Conservation (phyloP, 2,888 invertebrate genomes). For the Limulus polyphemus region DNA sequence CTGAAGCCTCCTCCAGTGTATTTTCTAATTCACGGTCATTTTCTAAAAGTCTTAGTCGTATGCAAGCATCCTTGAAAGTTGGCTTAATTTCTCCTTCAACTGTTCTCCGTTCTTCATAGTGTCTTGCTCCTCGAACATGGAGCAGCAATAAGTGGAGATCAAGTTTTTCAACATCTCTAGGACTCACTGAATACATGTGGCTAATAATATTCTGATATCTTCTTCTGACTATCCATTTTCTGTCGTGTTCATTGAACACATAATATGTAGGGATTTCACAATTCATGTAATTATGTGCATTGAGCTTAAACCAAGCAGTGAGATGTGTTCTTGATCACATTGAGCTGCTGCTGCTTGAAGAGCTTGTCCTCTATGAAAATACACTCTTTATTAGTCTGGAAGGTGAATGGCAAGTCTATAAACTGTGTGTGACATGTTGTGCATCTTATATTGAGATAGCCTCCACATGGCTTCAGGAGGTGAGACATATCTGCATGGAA, state of each 20-base stretch:
- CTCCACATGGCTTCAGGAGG: constrained; percentile 11
- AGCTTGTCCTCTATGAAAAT: constrained; percentile 8
- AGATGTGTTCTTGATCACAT: background rate
- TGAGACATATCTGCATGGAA: constrained; percentile 10
- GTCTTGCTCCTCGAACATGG: background rate
- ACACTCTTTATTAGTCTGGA: constrained; percentile 26
- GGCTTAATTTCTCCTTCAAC: background rate
- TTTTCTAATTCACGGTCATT: background rate
- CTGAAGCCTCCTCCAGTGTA: background rate
- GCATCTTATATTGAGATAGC: constrained; percentile 27
- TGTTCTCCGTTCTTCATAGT: background rate
- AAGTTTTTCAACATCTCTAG: background rate
- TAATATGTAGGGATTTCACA: background rate
- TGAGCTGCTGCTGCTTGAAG: background rate
- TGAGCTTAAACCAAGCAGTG: background rate
- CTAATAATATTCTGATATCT: background rate
- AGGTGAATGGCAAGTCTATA: constrained; percentile 33
- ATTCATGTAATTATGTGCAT: background rate
- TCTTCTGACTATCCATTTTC: background rate
- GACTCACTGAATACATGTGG: background rate
- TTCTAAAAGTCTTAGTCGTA: background rate
- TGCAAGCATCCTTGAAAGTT: background rate
- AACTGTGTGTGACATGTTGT: constrained; percentile 31
- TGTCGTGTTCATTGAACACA: background rate
- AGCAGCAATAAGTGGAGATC: background rate